Conservation (phyloP, 2,113 vertebrate genomes). For the Lophius piscatorius region DNA sequence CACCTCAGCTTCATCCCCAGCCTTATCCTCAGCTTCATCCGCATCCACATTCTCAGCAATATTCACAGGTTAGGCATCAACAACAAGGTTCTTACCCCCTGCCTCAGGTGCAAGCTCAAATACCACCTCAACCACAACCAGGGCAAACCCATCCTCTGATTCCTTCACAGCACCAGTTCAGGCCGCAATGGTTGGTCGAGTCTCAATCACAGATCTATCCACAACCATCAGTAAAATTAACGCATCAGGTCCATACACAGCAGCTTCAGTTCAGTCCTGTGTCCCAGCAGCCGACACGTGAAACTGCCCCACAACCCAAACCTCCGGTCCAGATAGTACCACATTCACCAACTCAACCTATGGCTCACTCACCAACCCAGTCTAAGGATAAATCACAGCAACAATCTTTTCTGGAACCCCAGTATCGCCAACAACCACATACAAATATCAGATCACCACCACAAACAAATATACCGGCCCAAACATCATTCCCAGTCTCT, state of each 20-base stretch:
- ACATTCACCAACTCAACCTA: not conserved
- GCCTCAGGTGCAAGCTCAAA: conserved; percentile 38
- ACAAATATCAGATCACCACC: not conserved
- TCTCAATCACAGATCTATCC: conserved; percentile 41
- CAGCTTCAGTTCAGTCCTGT: conserved; percentile 24
- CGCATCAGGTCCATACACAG: conserved; percentile 12
- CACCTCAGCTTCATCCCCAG: conserved; percentile 13
- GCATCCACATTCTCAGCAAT: conserved; percentile 18
- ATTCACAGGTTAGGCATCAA: conserved; percentile 29
- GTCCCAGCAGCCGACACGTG: conserved; percentile 18
- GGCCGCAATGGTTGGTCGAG: not conserved
- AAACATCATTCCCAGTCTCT: not conserved
- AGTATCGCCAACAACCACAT: not conserved
- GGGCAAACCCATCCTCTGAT: conserved; percentile 7
- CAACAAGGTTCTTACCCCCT: conserved; percentile 37
- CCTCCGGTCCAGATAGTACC: not conserved
- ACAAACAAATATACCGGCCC: not conserved
- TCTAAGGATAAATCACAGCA: not conserved
- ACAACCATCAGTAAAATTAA: conserved; percentile 18
- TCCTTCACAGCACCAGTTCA: conserved; percentile 20
- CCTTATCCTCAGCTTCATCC: conserved; percentile 28
- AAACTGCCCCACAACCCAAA: conserved; percentile 1
- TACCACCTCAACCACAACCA: conserved; percentile 10
- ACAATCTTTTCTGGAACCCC: not conserved
- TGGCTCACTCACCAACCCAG: conserved; percentile 12